These are phyloP conservation scores for Dermolepida albohirtum DNA, from an alignment of 2,888 invertebrate genomes.

Conservation along the genomic window DNA sequence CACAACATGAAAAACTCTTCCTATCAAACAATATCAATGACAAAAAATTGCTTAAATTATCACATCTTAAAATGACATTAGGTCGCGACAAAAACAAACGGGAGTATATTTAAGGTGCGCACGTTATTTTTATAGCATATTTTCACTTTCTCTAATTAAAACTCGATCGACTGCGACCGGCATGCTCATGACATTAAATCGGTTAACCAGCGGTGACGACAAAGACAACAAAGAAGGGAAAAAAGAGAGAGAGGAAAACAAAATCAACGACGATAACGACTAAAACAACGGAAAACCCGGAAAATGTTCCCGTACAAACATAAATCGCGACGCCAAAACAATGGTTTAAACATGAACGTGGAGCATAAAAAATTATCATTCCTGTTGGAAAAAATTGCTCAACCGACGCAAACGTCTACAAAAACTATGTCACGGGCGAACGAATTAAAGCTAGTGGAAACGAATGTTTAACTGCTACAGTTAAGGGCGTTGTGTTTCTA, in stretches of 20 bases:
- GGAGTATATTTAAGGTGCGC: constrained; percentile 13
- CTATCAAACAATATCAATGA: no score
- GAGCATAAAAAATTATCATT: constrained; percentile 33
- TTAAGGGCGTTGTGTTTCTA: not conserved
- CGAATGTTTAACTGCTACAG: not conserved
- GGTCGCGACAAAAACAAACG: constrained; percentile 20
- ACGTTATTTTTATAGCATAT: constrained; percentile 30
- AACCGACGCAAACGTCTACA: constrained; percentile 1
- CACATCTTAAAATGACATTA: constrained; percentile 6
- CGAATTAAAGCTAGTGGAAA: constrained; percentile 21
- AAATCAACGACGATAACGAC: constrained; percentile 23
- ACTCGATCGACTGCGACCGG: constrained; percentile 16
- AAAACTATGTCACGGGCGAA: constrained; percentile 13
- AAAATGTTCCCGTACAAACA: constrained; percentile 24
- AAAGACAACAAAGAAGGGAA: constrained; percentile 11
- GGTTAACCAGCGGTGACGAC: constrained; percentile 12
- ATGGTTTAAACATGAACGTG: constrained; percentile 32
- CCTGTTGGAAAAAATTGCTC: constrained; percentile 33
- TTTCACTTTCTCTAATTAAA: constrained; percentile 36
- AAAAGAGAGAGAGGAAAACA: constrained; percentile 9
- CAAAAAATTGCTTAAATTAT: constrained; percentile 21
- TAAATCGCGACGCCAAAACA: constrained; percentile 29
- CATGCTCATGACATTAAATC: constrained; percentile 27
- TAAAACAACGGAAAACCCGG: constrained; percentile 24
- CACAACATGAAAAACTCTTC: no score